Evolutionary conservation across 2,797 vertebrate genomes (phyloP).

Genomic region (Cephalopachus bancanus): DNA sequence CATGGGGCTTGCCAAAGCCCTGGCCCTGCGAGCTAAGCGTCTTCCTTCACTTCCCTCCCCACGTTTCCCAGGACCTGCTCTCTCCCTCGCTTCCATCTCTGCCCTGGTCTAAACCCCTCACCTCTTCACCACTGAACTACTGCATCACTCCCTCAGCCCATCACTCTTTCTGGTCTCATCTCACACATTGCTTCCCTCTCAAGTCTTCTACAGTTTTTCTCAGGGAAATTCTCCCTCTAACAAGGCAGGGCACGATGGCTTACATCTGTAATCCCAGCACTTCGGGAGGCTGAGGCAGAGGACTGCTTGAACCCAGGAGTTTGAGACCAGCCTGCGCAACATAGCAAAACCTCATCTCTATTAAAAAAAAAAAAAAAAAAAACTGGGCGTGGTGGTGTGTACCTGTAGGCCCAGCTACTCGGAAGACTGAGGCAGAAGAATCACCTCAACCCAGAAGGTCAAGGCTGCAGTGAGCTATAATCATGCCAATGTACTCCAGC

Average conservation of each 20-base stretch:
- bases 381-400: background rate
- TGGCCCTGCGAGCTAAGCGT: background rate
- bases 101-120: background rate
- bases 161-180: rapidly evolving
- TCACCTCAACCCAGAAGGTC: background rate
- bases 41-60: rapidly evolving
- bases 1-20: rapidly evolving
- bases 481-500: background rate
- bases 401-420: background rate
- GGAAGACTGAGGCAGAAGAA: background rate
- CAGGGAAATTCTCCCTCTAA: background rate
- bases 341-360: background rate
- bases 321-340: background rate
- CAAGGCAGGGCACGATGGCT: background rate
- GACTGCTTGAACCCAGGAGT: background rate
- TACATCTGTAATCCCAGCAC: background rate
- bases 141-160: background rate
- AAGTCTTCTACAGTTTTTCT: background rate
- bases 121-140: background rate
- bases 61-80: rapidly evolving
- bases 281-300: background rate
- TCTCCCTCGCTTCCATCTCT: background rate
- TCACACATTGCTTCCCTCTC: background rate
- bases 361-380: background rate
- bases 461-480: background rate